Evolutionary conservation across 2,797 vertebrate genomes (phyloP), one percentile per base, ranked within the genome.

Genomic region (Cynopterus sphinx): DNA sequence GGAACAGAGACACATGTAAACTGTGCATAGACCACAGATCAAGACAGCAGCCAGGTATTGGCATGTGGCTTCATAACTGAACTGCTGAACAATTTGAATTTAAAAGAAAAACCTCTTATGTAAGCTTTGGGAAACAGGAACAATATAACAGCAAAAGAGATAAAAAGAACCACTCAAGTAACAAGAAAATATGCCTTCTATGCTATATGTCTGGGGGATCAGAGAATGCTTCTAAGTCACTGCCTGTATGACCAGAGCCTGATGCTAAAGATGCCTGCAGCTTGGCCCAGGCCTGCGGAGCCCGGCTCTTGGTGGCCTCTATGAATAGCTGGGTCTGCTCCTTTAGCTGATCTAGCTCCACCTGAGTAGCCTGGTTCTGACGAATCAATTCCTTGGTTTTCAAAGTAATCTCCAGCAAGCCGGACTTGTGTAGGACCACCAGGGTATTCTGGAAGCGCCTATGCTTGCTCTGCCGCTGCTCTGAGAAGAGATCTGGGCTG

Each of bases 381-480:
- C 99, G 99, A 92, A 99, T 99, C 88, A 99, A 97, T 97, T 99
- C 99, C 98, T 99, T 99, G 33, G 99, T 99, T 97, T 99, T 99
- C 98, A 99, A 97, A 51, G 99, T 99, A 98, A 99, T 99, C 71
- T 98, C 99, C 97, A 99, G 98, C 98, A 99, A 96, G 1, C 99
- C 99, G 0, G 99, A 99, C 79, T 98, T 98, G 96, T 98, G 98
- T 0, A 99, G 98, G 91, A 99, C 99, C 17, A 99, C 99, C 10
- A 99, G 99, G 0, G 99, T 99, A 55, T 99, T 99, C 98, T 99
- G 99, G 98, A 99, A 99, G 81, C 99, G 99, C 77, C 99, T 99
- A 75, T 97, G 98, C 94, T 99, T 99, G 97, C 98, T 98, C 59
- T 99, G 97, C 3, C 98, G 98, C 73, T 98, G 98, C 95, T 98